These are phyloP conservation scores for Plecotus auritus DNA, from an alignment of 2,113 vertebrate species.

Conservation along the genomic window DNA sequence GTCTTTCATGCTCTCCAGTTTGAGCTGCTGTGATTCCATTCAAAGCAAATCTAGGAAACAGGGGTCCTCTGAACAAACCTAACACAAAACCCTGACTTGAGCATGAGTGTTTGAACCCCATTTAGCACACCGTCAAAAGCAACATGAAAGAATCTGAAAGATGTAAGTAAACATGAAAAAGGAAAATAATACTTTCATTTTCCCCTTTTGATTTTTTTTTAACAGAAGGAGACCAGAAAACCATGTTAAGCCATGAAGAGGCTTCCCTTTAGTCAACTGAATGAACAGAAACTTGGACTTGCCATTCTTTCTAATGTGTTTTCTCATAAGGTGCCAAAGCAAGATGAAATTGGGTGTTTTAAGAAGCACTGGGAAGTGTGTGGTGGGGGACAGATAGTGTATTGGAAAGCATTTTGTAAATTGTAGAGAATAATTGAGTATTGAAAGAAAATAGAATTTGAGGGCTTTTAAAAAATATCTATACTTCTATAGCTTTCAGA, in stretches of 20 bases:
- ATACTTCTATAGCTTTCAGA: too few relatives aligned
- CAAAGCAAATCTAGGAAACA: background rate
- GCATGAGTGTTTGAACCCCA: background rate
- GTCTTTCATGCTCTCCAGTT: background rate
- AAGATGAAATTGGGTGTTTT: background rate
- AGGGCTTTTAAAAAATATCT: background rate
- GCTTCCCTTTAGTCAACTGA: background rate
- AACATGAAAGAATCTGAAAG: background rate
- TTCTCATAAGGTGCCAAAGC: background rate
- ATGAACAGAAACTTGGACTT: background rate
- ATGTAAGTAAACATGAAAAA: background rate
- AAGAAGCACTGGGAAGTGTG: background rate
- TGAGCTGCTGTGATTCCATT: rapidly evolving
- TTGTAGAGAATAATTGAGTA: background rate
- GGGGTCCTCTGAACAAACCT: background rate
- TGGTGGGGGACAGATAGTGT: background rate
- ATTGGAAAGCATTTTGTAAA: background rate
- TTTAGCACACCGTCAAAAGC: background rate
- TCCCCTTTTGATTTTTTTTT: background rate
- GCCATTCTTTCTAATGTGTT: background rate
- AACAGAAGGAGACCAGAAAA: background rate
- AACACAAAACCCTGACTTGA: background rate
- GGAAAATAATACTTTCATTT: background rate
- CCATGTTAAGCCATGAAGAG: background rate
- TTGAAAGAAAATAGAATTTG: background rate